Evolutionary conservation across 2,113 vertebrate genomes (phyloP).

Genomic region (Emydura subglobosa): DNA sequence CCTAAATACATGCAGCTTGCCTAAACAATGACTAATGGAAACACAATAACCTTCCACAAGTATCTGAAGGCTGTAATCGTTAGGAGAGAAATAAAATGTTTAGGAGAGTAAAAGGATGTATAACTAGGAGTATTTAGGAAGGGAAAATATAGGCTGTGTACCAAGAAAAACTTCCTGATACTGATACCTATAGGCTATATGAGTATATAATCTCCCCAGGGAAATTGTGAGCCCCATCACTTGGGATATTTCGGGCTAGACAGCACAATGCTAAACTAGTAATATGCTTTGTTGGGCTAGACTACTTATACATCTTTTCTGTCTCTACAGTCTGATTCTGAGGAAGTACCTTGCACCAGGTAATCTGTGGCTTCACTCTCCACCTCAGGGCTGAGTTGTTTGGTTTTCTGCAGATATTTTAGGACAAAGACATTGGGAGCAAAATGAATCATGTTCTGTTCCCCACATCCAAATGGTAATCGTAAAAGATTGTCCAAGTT

Average conservation of each 20-base stretch:
- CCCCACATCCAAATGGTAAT: constrained; percentile 92
- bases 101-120: background rate
- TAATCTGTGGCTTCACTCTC: constrained; percentile 91
- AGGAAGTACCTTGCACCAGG: constrained; percentile 83
- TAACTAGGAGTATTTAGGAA: background rate
- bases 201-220: background rate
- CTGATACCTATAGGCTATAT: background rate
- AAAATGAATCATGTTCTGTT: constrained; percentile 98
- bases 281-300: background rate
- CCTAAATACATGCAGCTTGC: background rate
- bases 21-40: background rate
- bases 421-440: constrained; percentile 95
- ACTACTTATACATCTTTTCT: background rate
- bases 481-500: constrained; percentile 91
- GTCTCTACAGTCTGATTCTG: accelerated
- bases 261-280: background rate
- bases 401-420: constrained; percentile 93
- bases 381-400: constrained; percentile 88
- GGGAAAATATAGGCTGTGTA: background rate
- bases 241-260: background rate
- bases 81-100: background rate
- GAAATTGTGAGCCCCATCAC: background rate
- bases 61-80: background rate
- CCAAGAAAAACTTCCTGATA: background rate
- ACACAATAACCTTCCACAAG: background rate